Evolutionary conservation across 2,113 vertebrate genomes (phyloP).

Genomic region (Mesitornis unicolor): DNA sequence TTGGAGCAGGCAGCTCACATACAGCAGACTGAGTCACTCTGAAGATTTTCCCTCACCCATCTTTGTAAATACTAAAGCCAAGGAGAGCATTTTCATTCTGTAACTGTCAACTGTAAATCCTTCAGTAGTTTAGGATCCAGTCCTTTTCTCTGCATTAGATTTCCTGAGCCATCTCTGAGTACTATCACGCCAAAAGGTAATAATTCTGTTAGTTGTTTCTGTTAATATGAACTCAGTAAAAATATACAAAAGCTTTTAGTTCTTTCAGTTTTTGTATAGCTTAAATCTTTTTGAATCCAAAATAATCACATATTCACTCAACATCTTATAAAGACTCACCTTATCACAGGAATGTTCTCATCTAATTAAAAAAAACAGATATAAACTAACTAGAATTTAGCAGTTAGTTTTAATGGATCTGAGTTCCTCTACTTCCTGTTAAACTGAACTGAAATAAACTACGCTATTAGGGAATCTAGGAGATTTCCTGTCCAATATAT

Average conservation of each 20-base stretch:
- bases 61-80: background rate
- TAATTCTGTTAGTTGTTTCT: background rate
- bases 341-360: background rate
- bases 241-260: background rate
- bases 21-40: background rate
- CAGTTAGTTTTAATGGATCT: background rate
- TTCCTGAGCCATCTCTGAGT: background rate
- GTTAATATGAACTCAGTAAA: background rate
- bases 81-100: background rate
- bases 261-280: background rate
- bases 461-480: background rate
- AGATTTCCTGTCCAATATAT: background rate
- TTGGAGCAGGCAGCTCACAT: background rate
- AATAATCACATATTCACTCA: background rate
- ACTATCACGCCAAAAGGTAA: background rate
- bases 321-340: background rate
- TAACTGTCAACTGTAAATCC: background rate
- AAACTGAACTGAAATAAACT: background rate
- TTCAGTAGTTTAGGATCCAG: background rate
- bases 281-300: background rate
- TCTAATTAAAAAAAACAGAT: background rate
- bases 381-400: background rate
- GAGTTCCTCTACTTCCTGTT: background rate
- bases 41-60: background rate
- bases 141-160: background rate